A percentile compares a stretch with the other conserved stretches of the same genome.
phyloP scores from a whole-genome alignment of 2,113 vertebrate species.

The Callionymus lyra region DNA sequence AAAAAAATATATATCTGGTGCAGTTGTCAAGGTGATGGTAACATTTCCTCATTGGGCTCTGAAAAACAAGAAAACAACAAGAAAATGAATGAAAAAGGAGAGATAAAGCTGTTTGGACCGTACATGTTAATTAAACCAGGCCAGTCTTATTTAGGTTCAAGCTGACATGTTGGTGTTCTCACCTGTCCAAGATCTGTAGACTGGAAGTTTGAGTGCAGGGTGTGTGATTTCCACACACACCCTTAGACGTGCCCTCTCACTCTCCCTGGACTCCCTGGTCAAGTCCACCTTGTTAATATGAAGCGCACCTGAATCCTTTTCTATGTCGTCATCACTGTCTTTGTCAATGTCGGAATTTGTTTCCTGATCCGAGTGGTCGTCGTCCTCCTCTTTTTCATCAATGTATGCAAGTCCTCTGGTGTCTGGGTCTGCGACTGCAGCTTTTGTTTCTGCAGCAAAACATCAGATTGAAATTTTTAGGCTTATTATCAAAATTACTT shows the following conservation, averaged over 20 bases:
- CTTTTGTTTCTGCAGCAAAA: conserved; percentile 42
- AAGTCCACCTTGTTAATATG: conserved; percentile 55
- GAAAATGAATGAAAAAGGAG: too few relatives aligned
- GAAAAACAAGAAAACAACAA: conserved; percentile 25
- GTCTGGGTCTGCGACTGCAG: conserved; percentile 39
- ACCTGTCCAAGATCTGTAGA: conserved; percentile 67
- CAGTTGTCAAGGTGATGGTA: conserved; percentile 1
- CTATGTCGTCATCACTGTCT: conserved; percentile 16
- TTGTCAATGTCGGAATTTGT: conserved; percentile 18
- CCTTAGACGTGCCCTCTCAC: conserved; percentile 32
- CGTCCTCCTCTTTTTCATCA: conserved; percentile 30
- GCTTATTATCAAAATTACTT: too few relatives aligned
- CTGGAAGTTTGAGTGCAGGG: conserved; percentile 57
- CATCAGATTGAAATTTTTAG: background rate
- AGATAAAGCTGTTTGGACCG: too few relatives aligned
- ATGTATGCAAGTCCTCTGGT: conserved; percentile 45
- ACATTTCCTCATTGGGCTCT: conserved; percentile 56
- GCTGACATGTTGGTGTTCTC: background rate
- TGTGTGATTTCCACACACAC: conserved; percentile 65
- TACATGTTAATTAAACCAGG: too few relatives aligned
- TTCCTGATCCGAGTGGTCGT: conserved; percentile 25
- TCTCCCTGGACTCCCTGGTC: conserved; percentile 10
- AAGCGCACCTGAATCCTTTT: conserved; percentile 12
- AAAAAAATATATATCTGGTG: background rate
- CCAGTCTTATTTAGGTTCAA: background rate